These are phyloP conservation scores for Corythornis cristatus DNA, from an alignment of 2,113 vertebrate genomes.

Conservation along the genomic window DNA sequence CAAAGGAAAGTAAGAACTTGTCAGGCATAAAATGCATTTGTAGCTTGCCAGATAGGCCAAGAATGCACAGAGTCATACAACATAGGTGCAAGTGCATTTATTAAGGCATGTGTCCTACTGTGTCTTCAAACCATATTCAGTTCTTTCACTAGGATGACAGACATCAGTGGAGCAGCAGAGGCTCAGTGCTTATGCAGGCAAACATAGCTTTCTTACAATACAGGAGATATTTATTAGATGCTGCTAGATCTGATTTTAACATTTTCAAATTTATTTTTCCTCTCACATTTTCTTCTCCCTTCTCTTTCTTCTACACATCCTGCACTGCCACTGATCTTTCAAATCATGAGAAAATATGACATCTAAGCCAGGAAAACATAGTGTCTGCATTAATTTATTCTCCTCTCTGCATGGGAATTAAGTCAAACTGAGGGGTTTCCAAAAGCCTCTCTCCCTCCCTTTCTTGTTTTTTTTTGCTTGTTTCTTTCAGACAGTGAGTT, in stretches of 20 bases:
- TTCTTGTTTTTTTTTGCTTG: not conserved
- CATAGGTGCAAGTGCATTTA: not conserved
- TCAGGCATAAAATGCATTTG: rapidly evolving
- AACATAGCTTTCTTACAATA: not conserved
- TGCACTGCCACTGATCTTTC: not conserved
- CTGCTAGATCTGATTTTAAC: not conserved
- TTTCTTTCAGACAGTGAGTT: not conserved
- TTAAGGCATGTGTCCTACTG: not conserved
- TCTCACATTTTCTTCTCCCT: not conserved
- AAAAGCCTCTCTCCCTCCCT: not conserved
- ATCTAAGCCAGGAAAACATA: not conserved
- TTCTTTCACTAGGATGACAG: not conserved
- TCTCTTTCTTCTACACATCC: not conserved
- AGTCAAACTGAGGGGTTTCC: not conserved
- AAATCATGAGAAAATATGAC: not conserved
- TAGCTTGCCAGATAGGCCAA: not conserved
- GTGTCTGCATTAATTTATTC: slow-evolving; percentile 42
- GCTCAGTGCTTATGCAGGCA: not conserved
- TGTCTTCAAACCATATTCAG: not conserved
- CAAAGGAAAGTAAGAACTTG: not conserved
- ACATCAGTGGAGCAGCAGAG: not conserved
- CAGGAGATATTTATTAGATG: not conserved
- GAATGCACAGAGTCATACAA: not conserved
- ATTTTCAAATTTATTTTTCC: not conserved
- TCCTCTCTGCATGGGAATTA: not conserved